Evolutionary conservation across 2,797 vertebrate genomes (phyloP), one percentile per base, ranked within the genome.

Genomic region (Onychomys leucogaster): DNA sequence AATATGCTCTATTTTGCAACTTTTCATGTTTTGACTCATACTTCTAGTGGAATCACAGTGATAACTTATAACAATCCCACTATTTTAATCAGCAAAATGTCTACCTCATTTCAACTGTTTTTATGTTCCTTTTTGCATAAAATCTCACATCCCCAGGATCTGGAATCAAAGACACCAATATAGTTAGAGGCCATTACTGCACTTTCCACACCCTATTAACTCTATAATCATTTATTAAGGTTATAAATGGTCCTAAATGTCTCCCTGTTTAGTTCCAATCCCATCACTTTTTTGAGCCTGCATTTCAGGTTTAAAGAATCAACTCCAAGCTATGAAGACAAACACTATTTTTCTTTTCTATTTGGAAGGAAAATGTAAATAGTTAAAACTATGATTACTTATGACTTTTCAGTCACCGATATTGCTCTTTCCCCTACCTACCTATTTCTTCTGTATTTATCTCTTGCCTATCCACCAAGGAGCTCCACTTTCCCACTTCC

Each of bases 101-200:
- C 17, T 7, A 23, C 46, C 29, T 84, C 10, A 34, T 34, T 65
- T 34, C 16, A 4, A 34, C 34, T 69, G 12, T 32, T 19, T 43
- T n/a, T 2, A 32, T 63, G 41, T 32, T 32, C 0, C 5, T 23
- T 49, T 46, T 84, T 34, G 1, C 9, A 12, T 32, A 6, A 19
- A 65, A 65, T 65, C 41, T 19, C 46, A 76, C 73, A 14, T 46
- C 5, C 13, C 11, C 25, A 65, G 82, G 19, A 11, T 46, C 17
- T 4, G 0, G 5, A 65, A 65, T 84, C 46, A 84, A 46, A 46
- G 16, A 65, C 29, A 46, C 19, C 2, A 6, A 71, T n/a, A 71
- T 7, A 61, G 7, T 16, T 17, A 1, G 3, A 61, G n/a, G 14
- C 1, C 14, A 19, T 27, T 32, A 83, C 2, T 63, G 16, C 1